Percentiles rank a stretch among this genome's conserved stretches.
Evolutionary conservation across 1,140 invertebrate species (phyloP).

Genomic region (Augochlora pura): DNA sequence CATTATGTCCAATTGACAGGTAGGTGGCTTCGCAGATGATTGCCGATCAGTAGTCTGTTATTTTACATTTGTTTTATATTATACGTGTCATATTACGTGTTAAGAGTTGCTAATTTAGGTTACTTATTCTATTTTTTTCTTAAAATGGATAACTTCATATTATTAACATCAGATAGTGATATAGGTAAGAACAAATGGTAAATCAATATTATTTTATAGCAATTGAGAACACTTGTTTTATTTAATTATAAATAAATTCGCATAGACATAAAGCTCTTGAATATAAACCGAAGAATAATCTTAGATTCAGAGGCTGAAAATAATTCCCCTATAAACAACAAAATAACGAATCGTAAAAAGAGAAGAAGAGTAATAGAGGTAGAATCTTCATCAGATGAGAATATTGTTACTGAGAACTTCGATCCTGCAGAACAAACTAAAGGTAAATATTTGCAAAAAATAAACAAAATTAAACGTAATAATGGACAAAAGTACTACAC

Average conservation of each 20-base stretch:
- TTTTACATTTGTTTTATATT: not conserved
- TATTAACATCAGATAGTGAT: constrained; percentile 10
- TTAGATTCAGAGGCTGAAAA: constrained; percentile 53
- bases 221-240: constrained; percentile 59
- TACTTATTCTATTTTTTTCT: not conserved
- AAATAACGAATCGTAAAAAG: constrained; percentile 47
- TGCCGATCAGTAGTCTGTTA: not conserved
- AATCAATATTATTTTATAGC: constrained; percentile 33
- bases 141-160: constrained; percentile 5
- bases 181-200: not conserved
- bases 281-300: constrained; percentile 59
- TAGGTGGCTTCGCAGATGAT: not conserved
- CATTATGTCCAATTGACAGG: too few relatives aligned
- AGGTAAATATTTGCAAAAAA: too few relatives aligned
- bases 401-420: constrained; percentile 47
- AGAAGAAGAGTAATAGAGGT: constrained; percentile 56
- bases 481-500: constrained; percentile 41
- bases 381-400: constrained; percentile 49
- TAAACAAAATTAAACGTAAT: constrained; percentile 53
- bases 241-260: constrained; percentile 58
- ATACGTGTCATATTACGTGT: not conserved
- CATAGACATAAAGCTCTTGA: constrained; percentile 53
- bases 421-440: constrained; percentile 47
- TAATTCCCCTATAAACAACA: constrained; percentile 53
- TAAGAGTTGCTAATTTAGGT: not conserved